Base-by-base conservation (phyloP, 92 coral and sea anemone genomes). In the Pocillopora grandis region DNA sequence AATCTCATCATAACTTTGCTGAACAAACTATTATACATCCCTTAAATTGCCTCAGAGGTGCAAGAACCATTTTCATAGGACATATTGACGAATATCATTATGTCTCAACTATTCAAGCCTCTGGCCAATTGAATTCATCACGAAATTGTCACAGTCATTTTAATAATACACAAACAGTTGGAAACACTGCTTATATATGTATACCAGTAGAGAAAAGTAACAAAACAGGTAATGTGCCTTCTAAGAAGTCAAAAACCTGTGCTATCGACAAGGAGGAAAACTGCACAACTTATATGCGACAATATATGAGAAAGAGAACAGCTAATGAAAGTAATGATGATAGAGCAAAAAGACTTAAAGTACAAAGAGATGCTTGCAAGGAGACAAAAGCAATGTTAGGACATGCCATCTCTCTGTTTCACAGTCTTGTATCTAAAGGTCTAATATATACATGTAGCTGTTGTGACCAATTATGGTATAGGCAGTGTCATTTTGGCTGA, bases 61-160 rank as follows among this genome's bases (percentile, higher is more conserved):
- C 78, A 82, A 82, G 77, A 12, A 55, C 21, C 64, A 61, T 82
- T 72, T 82, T 69, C 72, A 70, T 82, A 76, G 86, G 86, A 56
- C 86, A 71, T 82, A 59, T 71, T 18, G 70, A 72, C 58, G 87
- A 83, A 69, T 73, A 57, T 62, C 87, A 83, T 72, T 72, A 23
- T 23, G 81, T 83, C 56, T 83, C 81, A 83, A 83, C 81, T 21
- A 18, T 83, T 49, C 87, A 77, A 83, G 4, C 57, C 56, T 72
- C 80, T 71, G 60, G 59, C 31, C 23, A 62, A 27, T 82, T 68
- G 63, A 60, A 62, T 72, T 56, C 65, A 56, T 33, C 56, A 52
- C n/a, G 58, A 56, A 62, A 62, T 60, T 23, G 66, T 65, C 83
- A 27, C 31, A 12, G 66, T 62, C 66, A 12, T 62, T 62, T 62